phyloP scores from a whole-genome alignment of 2,113 vertebrate genomes.

The Zosterops borbonicus region DNA sequence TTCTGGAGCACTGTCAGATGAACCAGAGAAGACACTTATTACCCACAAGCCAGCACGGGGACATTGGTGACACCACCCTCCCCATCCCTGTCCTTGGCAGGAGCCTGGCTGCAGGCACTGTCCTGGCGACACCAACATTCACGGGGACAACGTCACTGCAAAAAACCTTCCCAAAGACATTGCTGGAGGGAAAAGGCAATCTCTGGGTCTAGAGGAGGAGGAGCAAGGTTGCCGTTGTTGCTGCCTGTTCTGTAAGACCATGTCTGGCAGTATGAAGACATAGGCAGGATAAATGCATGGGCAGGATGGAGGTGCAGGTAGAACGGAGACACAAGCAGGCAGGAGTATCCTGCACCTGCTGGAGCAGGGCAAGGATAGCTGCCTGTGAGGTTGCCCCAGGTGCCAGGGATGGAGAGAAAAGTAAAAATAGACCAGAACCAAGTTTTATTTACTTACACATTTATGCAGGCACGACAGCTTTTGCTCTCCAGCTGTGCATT shows the following conservation, averaged over 20 bases:
- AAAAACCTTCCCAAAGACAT: background rate
- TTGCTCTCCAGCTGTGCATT: too few species aligned
- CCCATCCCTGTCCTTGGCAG: background rate
- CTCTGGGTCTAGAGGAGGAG: background rate
- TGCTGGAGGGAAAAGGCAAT: background rate
- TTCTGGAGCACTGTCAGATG: background rate
- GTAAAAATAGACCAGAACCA: too few species aligned
- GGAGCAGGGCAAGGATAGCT: background rate
- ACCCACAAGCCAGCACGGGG: background rate
- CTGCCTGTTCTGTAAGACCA: background rate
- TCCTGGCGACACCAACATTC: background rate
- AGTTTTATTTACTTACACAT: too few species aligned
- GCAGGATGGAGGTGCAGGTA: background rate
- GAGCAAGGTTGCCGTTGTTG: background rate
- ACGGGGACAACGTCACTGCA: accelerated
- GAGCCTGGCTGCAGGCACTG: background rate
- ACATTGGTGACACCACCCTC: accelerated
- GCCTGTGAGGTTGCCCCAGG: background rate
- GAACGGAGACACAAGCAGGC: background rate
- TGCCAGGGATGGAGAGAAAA: background rate
- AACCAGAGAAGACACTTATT: background rate
- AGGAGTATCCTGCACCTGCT: background rate
- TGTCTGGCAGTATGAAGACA: accelerated
- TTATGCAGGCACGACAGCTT: too few species aligned
- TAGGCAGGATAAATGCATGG: background rate